Evolutionary conservation across 1,140 invertebrate genomes (phyloP).

Genomic region (Venturia canescens): DNA sequence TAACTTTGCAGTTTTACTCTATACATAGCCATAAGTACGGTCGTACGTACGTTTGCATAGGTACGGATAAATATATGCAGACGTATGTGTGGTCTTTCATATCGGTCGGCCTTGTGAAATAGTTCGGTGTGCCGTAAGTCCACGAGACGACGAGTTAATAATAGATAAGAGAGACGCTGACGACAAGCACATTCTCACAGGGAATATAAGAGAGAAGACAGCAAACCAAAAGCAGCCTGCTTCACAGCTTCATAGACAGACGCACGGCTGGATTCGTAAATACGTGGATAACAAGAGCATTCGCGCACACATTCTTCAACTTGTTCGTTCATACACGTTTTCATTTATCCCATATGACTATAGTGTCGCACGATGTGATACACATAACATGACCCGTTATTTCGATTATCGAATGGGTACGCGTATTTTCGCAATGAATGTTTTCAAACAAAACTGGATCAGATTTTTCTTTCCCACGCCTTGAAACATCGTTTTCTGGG

Average conservation of each 20-base stretch:
- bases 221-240: not conserved
- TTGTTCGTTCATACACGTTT: too few relatives aligned
- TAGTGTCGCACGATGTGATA: slow-evolving; percentile 34
- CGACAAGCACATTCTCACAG: slow-evolving; percentile 18
- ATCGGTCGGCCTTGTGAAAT: slow-evolving; percentile 48
- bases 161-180: slow-evolving; percentile 48
- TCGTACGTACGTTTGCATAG: not conserved
- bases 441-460: slow-evolving; percentile 7
- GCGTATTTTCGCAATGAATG: slow-evolving; percentile 22
- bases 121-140: slow-evolving; percentile 47
- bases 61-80: too few relatives aligned
- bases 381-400: slow-evolving; percentile 43
- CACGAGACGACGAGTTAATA: slow-evolving; percentile 50
- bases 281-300: slow-evolving; percentile 3
- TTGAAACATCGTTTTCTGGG: too few relatives aligned
- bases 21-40: not conserved
- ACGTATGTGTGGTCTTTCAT: not conserved
- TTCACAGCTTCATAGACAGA: not conserved
- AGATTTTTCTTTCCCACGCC: not conserved
- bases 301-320: not conserved
- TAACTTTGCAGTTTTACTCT: slow-evolving; percentile 17
- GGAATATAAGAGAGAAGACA: slow-evolving; percentile 8
- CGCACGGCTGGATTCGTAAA: not conserved
- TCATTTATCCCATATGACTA: not conserved
- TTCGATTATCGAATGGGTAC: slow-evolving; percentile 48